Evolutionary conservation across 2,113 vertebrate species (phyloP).

Genomic region (Anseranas semipalmata): DNA sequence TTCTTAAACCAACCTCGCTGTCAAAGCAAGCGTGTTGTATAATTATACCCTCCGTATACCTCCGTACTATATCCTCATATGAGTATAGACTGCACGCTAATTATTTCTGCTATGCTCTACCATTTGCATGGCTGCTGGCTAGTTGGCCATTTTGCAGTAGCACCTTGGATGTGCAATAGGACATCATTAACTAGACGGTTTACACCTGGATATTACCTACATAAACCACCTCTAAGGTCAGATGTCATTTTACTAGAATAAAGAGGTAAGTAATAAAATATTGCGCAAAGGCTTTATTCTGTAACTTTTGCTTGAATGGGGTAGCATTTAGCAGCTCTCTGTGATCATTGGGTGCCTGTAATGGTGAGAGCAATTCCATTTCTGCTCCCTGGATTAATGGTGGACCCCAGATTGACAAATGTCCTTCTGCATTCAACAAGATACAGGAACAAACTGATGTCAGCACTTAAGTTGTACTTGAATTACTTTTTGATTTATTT

Average conservation of each 20-base stretch:
- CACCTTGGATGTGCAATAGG: background rate
- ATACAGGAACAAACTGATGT: background rate
- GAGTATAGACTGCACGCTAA: background rate
- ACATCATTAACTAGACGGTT: background rate
- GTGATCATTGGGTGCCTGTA: background rate
- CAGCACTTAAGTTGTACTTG: background rate
- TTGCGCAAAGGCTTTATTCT: background rate
- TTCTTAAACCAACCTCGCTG: background rate
- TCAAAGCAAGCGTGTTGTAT: background rate
- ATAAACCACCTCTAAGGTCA: background rate
- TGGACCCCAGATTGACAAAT: background rate
- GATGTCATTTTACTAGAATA: background rate
- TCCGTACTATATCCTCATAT: accelerated
- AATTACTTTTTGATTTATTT: background rate
- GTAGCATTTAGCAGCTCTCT: background rate
- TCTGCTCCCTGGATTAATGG: background rate
- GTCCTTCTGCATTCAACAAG: background rate
- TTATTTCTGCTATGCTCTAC: background rate
- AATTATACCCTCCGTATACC: background rate
- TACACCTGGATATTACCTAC: background rate
- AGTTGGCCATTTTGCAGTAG: background rate
- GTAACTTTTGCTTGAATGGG: background rate
- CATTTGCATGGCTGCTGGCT: background rate
- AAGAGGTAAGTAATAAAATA: background rate
- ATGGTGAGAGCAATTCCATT: background rate